phyloP scores from a whole-genome alignment of 2,888 invertebrate species.

The Tetramorium bicarinatum region DNA sequence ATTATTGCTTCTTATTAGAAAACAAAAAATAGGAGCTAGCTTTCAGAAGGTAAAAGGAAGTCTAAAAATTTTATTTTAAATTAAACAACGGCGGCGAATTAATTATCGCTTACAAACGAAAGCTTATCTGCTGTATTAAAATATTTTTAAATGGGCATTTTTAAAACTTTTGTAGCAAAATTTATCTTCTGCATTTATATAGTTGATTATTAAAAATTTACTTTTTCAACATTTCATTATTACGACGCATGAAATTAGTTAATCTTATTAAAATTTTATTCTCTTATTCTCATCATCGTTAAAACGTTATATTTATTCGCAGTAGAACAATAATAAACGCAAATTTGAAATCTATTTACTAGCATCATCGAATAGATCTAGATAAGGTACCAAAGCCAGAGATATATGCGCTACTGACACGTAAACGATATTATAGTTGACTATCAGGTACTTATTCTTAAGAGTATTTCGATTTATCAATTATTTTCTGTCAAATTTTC shows the following conservation, averaged over 20 bases:
- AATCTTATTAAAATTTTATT: conserved; percentile 44
- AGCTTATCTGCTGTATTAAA: background rate
- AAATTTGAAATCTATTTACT: conserved; percentile 37
- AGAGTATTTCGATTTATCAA: conserved; percentile 19
- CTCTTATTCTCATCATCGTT: conserved; percentile 44
- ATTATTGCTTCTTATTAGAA: conserved; percentile 47
- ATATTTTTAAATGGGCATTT: conserved; percentile 22
- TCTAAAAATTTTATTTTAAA: conserved; percentile 12
- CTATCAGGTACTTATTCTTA: conserved; percentile 27
- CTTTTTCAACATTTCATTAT: conserved; percentile 22
- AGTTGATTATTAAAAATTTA: background rate
- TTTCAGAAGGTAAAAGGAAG: conserved; percentile 44
- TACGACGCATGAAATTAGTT: conserved; percentile 57
- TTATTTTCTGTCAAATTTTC: conserved; percentile 30
- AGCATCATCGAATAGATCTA: conserved; percentile 37
- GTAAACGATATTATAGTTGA: conserved; percentile 24
- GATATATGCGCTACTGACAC: conserved; percentile 23
- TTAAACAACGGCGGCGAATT: conserved; percentile 6
- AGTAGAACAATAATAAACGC: conserved; percentile 34
- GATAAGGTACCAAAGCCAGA: conserved; percentile 29
- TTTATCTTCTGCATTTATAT: conserved; percentile 27
- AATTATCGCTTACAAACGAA: conserved; percentile 22
- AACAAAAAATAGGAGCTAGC: conserved; percentile 43
- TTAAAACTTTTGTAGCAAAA: conserved; percentile 24
- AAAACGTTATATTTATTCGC: conserved; percentile 43